A percentile compares a stretch with the other conserved stretches of the same genome.
These are phyloP conservation scores for Clostera curtula DNA, from an alignment of 2,888 invertebrate species.

Conservation along the genomic window DNA sequence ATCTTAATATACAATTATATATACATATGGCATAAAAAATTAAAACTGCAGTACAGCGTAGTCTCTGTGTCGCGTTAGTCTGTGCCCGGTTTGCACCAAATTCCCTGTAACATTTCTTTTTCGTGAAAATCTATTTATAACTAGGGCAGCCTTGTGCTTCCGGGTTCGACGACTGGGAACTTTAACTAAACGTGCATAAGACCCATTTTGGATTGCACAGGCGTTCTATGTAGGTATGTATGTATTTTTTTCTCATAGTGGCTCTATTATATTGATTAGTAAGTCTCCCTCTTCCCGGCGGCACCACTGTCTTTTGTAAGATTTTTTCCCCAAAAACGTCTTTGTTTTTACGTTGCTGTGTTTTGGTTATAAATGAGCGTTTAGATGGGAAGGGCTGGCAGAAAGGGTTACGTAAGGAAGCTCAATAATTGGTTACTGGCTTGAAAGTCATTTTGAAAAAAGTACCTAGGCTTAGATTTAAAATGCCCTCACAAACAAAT, in stretches of 20 bases:
- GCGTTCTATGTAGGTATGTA: constrained; percentile 35
- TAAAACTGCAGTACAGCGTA: constrained; percentile 14
- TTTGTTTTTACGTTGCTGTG: constrained; percentile 51
- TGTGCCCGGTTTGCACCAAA: constrained; percentile 66
- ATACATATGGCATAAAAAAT: constrained; percentile 3
- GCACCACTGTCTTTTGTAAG: constrained; percentile 50
- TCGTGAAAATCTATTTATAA: constrained; percentile 76
- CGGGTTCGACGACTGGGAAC: constrained; percentile 25
- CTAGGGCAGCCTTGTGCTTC: constrained; percentile 61
- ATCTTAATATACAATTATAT: constrained; percentile 4
- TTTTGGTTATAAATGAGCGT: constrained; percentile 31
- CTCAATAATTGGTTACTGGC: too few relatives aligned
- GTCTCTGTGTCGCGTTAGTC: constrained; percentile 40
- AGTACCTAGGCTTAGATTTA: too few relatives aligned
- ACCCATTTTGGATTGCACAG: constrained; percentile 23
- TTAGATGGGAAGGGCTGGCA: constrained; percentile 15
- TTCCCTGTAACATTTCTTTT: constrained; percentile 75
- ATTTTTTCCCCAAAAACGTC: constrained; percentile 48
- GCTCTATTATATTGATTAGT: constrained; percentile 75
- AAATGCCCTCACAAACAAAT: too few relatives aligned
- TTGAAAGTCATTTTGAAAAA: neutral
- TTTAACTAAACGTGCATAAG: constrained; percentile 25
- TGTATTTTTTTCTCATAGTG: constrained; percentile 70
- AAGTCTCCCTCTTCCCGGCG: constrained; percentile 58
- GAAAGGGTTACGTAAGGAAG: constrained; percentile 19